A percentile compares a stretch with the other conserved stretches of the same genome.
Evolutionary conservation across 2,797 vertebrate genomes (phyloP).

Genomic region (Atherinosoma microstoma): DNA sequence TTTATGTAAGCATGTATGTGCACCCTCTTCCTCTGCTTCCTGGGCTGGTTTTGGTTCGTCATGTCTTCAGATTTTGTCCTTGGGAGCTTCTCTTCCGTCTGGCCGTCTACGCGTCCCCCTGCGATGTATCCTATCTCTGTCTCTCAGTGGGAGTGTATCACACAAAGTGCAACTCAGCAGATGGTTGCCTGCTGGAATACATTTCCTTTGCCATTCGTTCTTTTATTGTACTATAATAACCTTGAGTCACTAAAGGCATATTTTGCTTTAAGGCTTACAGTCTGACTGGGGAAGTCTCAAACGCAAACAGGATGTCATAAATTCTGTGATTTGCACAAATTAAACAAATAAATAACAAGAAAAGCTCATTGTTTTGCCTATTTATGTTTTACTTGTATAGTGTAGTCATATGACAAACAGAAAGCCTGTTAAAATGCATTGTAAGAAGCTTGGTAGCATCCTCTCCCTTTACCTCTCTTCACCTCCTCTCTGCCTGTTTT

Average conservation of each 20-base stretch:
- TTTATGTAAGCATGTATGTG: constrained; percentile 20
- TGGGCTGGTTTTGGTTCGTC: constrained; percentile 26
- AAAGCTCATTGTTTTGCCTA: constrained; percentile 23
- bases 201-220: constrained; percentile 63
- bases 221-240: constrained; percentile 59
- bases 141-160: constrained; percentile 54
- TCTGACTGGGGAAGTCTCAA: constrained; percentile 31
- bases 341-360: constrained; percentile 31
- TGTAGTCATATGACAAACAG: constrained; percentile 12
- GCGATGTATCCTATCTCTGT: constrained; percentile 44
- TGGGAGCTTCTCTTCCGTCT: constrained; percentile 63
- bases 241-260: constrained; percentile 53
- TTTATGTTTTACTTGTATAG: constrained; percentile 31
- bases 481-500: constrained; percentile 21
- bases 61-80: constrained; percentile 63
- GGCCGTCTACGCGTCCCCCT: constrained; percentile 31
- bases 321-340: constrained; percentile 46
- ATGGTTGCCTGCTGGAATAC: constrained; percentile 69
- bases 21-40: constrained; percentile 44
- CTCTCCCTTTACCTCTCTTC: neutral
- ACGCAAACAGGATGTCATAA: constrained; percentile 47
- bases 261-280: constrained; percentile 44
- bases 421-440: constrained; percentile 15
- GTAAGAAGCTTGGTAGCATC: constrained; percentile 10
- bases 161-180: constrained; percentile 66